Evolutionary conservation across 2,113 vertebrate genomes (phyloP).

Genomic region (Odontophorus gujanensis): DNA sequence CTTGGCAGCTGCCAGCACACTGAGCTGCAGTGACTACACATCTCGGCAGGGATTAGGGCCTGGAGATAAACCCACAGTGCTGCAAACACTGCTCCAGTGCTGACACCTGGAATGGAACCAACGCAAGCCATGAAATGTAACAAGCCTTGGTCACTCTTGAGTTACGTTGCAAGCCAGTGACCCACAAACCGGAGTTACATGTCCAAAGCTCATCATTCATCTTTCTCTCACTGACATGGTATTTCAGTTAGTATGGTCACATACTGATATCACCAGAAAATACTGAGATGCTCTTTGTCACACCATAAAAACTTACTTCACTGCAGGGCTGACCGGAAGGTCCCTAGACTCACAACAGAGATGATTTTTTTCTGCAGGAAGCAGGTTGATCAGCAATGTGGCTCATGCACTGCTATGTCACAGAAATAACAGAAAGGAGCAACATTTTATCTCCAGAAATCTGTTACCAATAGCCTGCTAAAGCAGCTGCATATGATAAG

Average conservation of each 20-base stretch:
- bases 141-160: not conserved
- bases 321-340: not conserved
- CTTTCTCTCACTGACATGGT: not conserved
- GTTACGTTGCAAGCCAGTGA: not conserved
- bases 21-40: not conserved
- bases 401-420: not conserved
- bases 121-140: not conserved
- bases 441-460: not conserved
- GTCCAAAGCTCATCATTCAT: not conserved
- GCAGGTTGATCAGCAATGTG: not conserved
- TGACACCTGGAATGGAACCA: conserved; percentile 12
- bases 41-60: rapidly evolving
- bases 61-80: not conserved
- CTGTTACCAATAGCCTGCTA: not conserved
- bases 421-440: not conserved
- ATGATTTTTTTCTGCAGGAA: not conserved
- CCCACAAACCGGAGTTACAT: conserved; percentile 25
- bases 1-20: not conserved
- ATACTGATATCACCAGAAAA: not conserved
- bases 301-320: not conserved
- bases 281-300: not conserved
- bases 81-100: not conserved
- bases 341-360: not conserved
- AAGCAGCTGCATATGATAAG: not conserved
- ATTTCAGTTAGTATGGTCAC: not conserved